Evolutionary conservation across 1,140 invertebrate genomes (phyloP), one percentile per base, ranked within the genome.

Genomic region (Cherax quadricarinatus): DNA sequence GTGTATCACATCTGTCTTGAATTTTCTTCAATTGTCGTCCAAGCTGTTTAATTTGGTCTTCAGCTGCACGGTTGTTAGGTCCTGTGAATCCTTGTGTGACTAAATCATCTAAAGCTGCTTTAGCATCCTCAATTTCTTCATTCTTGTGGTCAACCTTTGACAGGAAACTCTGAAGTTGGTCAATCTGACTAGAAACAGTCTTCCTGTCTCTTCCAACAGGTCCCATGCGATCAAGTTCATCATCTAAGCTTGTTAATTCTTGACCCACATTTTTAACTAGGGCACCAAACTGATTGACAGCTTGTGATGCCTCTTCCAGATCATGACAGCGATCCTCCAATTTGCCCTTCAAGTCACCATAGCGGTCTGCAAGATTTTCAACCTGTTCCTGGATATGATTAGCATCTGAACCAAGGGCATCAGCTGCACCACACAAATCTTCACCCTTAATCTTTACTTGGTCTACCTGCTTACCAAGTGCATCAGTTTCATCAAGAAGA

Each of bases 131-230:
- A 1, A 99, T 96, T 73, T 97, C 96, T 93, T 97, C 94, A 96
- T 24, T 96, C 96, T 16, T 97, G 96, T 16, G 81, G 73, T 92
- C 89, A 62, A 96, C 94, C 93, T 97, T 97, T 79, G 95, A 96
- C 75, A 97, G 96, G 93, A 98, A 96, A 81, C 96, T 96, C 49
- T 95, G 95, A 1, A 98, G 96, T 93, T 99, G 98, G 75, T 98
- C 97, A 41, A 98, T 96, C 95, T 99, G 98, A n/a, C 95, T 95
- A 60, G 97, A 96, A 0, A 99, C 97, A 1, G 97, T 97, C 94
- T 98, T 97, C 41, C 98, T 96, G 94, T 99, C 98, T 41, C 98
- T 96, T 9, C 97, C 98, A 1, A 98, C 96, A 1, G 98, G 97
- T 94, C 97, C 97, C 96, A 99, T 97, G 4, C 95, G 95, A 94